Evolutionary conservation across 2,113 vertebrate species (phyloP).

Genomic region (Callipepla californica): DNA sequence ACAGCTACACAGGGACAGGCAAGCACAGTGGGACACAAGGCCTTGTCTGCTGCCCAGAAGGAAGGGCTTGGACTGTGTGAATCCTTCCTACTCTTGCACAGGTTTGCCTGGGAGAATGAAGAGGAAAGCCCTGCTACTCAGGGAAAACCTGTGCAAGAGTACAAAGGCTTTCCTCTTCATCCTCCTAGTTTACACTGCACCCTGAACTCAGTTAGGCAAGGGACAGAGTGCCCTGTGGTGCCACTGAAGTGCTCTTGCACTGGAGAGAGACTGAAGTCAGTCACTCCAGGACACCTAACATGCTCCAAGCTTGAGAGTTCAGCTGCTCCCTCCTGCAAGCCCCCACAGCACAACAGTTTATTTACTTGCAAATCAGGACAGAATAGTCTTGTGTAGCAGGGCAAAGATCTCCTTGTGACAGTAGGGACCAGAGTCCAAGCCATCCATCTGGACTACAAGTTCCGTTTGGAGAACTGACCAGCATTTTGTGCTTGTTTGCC

Average conservation of each 20-base stretch:
- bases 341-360: not conserved
- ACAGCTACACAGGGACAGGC: not conserved
- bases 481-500: not conserved
- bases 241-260: not conserved
- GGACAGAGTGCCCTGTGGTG: not conserved
- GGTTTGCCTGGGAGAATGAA: too few relatives aligned
- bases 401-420: not conserved
- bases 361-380: not conserved
- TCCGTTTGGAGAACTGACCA: not conserved
- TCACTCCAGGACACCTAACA: not conserved
- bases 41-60: not conserved
- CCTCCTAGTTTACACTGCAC: rapidly evolving
- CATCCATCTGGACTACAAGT: not conserved
- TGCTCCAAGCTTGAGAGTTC: not conserved
- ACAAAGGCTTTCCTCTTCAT: not conserved
- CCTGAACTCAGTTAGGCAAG: not conserved
- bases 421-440: slow-evolving; percentile 25
- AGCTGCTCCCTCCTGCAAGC: not conserved
- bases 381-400: not conserved
- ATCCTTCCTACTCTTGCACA: too few relatives aligned
- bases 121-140: too few relatives aligned
- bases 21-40: not conserved
- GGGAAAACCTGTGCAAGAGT: not conserved
- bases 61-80: not conserved
- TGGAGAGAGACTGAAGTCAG: not conserved